Evolutionary conservation across 37 sponge, comb jelly and placozoan genomes (phyloP).

Genomic region (Ephydatia muelleri): DNA sequence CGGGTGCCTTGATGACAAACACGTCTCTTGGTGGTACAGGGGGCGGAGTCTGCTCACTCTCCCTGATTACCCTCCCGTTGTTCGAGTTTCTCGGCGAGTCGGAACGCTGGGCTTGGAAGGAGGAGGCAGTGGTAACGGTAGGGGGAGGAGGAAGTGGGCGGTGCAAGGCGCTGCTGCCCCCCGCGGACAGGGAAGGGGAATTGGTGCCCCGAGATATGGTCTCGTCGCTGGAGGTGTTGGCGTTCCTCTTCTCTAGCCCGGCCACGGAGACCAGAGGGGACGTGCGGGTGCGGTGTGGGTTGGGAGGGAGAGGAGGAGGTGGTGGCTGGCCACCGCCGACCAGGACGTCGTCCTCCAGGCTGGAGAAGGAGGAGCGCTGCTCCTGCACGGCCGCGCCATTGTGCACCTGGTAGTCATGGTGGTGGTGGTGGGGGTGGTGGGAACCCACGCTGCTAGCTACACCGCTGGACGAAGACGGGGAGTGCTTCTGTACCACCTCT

Average conservation of each 20-base stretch:
- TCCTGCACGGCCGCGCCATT: background rate
- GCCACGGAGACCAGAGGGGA: background rate
- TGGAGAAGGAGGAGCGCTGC: conserved; percentile 27
- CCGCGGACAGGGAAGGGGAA: background rate
- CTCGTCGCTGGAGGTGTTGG: background rate
- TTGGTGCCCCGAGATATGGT: background rate
- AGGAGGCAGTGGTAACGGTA: background rate
- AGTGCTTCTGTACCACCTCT: conserved; percentile 46
- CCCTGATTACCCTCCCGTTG: background rate
- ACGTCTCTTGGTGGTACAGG: conserved; percentile 50
- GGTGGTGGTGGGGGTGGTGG: background rate
- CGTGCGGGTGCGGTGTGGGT: background rate
- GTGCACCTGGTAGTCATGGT: background rate
- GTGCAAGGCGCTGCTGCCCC: background rate
- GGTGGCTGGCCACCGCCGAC: background rate
- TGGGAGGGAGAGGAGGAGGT: background rate
- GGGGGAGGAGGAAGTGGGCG: background rate
- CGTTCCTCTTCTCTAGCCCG: background rate
- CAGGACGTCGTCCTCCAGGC: conserved; percentile 22
- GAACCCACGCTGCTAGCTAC: conserved; percentile 27
- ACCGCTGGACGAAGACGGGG: conserved; percentile 58
- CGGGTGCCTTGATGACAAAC: background rate
- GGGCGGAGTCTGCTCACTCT: conserved; percentile 21
- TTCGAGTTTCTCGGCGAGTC: background rate
- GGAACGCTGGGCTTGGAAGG: background rate